Base-by-base conservation (phyloP, 2,797 vertebrate genomes). In the Sternotherus odoratus region DNA sequence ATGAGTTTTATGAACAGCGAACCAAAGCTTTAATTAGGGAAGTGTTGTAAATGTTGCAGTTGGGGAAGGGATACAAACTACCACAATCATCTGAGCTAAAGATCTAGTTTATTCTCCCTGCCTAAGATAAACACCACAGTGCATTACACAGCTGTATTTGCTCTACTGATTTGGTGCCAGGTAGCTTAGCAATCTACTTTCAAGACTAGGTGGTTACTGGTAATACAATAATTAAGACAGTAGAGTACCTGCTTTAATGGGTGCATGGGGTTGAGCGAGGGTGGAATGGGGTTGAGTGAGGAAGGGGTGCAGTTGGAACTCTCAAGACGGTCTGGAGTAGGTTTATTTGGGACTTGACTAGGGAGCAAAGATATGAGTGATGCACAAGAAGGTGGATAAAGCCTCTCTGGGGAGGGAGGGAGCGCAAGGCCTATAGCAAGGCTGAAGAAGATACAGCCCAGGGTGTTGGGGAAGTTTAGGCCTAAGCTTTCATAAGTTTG, bases 11-110 rank as follows among this genome's bases (percentile, higher is more conserved):
- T 89, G 19, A 72, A 21, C 75, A 88, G 72, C 43, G 48, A 75
- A 6, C 4, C 0, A 0, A 5, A 33, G 12, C 87, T 50, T 74
- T 82, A 53, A 13, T 3, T 0, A 0, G 60, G 51, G 48, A 56
- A n/a, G 53, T 10, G 15, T 17, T 81, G 43, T 57, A 43, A 50
- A 54, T 21, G 15, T 15, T 66, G 50, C 30, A 24, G 17, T 48
- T 54, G 57, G 74, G 53, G 46, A 36, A 23, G 30, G 28, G 74
- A 30, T 12, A 19, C 46, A 11, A 9, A 12, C 39, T 75, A 43
- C 54, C 30, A 26, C 9, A 17, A 13, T 23, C 13, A 7, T 77
- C 39, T 46, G 2, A 26, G 50, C 21, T 43, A 5, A 48, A 72
- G n/a, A n/a, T 33, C 36, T 66, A 66, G 26, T 50, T 13, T 54